Conservation (phyloP, 2,113 vertebrate species). For the Cercopithecus mona region DNA sequence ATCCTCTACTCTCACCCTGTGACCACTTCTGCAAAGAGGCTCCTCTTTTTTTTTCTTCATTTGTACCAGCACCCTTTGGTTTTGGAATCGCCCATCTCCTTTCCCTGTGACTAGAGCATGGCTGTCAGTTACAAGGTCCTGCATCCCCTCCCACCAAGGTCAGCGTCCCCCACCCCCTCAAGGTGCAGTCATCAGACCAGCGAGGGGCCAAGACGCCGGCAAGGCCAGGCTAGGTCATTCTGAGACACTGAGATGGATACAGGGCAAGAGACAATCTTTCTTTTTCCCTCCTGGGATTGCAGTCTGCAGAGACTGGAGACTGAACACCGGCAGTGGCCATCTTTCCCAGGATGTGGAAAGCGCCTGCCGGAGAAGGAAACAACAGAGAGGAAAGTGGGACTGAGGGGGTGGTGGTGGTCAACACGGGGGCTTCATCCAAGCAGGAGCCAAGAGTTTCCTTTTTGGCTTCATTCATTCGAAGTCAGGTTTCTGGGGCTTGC, state of each 20-base stretch:
- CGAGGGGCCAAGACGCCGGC: too few species aligned
- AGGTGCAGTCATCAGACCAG: not conserved
- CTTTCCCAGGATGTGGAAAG: not conserved
- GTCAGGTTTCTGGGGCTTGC: not conserved
- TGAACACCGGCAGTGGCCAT: rapidly evolving
- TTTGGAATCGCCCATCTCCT: not conserved
- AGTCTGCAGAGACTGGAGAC: not conserved
- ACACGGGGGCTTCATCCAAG: not conserved
- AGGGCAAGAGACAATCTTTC: not conserved
- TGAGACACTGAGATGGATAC: not conserved
- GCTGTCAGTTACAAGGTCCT: not conserved
- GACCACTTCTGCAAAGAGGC: not conserved
- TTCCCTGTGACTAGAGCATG: not conserved
- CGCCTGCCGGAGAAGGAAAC: not conserved
- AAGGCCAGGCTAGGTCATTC: not conserved
- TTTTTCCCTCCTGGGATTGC: not conserved
- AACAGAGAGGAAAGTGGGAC: not conserved
- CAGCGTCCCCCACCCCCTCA: too few species aligned
- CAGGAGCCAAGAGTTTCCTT: not conserved
- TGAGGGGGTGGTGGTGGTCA: not conserved
- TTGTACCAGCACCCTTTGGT: not conserved
- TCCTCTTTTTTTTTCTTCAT: too few species aligned
- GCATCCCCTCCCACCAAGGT: not conserved
- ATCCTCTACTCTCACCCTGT: not conserved
- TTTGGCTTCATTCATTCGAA: not conserved